Base-by-base conservation (phyloP, 1,140 invertebrate species). In the Drosophila seguyi region DNA sequence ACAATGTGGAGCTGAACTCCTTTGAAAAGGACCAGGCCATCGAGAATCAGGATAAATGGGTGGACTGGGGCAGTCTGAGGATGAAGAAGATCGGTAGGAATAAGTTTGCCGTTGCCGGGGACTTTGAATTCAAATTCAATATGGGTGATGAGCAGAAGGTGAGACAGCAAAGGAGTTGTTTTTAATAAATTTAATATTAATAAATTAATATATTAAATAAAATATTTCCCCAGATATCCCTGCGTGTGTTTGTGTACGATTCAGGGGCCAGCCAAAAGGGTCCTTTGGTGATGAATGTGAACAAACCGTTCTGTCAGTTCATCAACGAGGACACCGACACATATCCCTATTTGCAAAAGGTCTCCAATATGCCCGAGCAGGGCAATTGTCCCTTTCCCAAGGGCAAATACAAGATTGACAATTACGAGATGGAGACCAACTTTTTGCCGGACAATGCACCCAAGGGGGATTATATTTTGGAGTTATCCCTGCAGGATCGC, bases 261-360 rank as follows among this genome's bases (percentile, higher is more conserved):
- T 63, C 66, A 7, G 25, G 34, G 2, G 45, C 68, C 42, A 75
- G 65, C 0, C 57, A 73, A 4, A 75, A 75, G 41, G 84, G 84
- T 16, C 59, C 77, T 4, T 20, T 86, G 68, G 75, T 90, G 1
- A 75, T 90, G 79, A 85, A 80, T 36, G 45, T 90, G 34, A 65
- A 80, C 13, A 86, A 86, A 11, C 86, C 81, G 1, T 83, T 90
- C 56, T 90, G 86, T n/a, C 27, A 83, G 61, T 90, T 90, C 34
- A 18, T 90, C 47, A 90, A 75, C 14, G 86, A 90, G 58, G 86
- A 90, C 41, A 20, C 58, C 36, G 73, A 90, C 53, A 86, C 86
- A 0, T 90, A 90, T 90, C 86, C 86, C 0, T 38, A 74, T 34
- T 6, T 90, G 14, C 58, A 60, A 11, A 71, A 86, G 41, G 38